Conservation (phyloP, 2,888 invertebrate species). For the Dicranocentrus wangi region DNA sequence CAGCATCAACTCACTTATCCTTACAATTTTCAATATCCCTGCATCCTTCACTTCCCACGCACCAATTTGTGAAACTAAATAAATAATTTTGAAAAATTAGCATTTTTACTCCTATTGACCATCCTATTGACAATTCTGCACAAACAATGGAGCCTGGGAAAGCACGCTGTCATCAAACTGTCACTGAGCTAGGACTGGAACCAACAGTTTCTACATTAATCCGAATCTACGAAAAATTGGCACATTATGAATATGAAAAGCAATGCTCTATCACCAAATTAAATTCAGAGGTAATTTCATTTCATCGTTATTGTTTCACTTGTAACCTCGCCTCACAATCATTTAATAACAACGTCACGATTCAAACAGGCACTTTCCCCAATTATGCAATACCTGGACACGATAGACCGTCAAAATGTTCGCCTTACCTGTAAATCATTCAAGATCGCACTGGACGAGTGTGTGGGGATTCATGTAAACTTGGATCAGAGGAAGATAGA, state of each 20-base stretch:
- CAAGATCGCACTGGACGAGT: slow-evolving; percentile 19
- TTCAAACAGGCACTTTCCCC: slow-evolving; percentile 23
- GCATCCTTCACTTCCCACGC: no score
- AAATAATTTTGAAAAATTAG: no score
- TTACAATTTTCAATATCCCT: no score
- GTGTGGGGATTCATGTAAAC: slow-evolving; percentile 33
- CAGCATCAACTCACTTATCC: no score
- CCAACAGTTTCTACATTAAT: slow-evolving; percentile 19
- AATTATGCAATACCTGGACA: background rate
- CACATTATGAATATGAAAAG: slow-evolving; percentile 31
- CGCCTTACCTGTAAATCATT: slow-evolving; percentile 37
- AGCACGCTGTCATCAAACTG: no score
- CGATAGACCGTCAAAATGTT: slow-evolving; percentile 20
- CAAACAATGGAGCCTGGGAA: no score
- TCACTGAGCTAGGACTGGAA: slow-evolving; percentile 6
- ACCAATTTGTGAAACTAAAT: no score
- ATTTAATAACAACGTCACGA: background rate
- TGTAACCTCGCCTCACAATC: background rate
- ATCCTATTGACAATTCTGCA: no score
- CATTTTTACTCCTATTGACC: no score
- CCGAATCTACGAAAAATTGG: slow-evolving; percentile 31
- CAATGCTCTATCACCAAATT: slow-evolving; percentile 17
- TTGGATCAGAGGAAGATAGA: slow-evolving; percentile 33
- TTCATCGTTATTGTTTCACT: background rate
- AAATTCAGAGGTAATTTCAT: slow-evolving; percentile 13